These are phyloP conservation scores for Zhuqinia jingwanae DNA, from an alignment of 2,888 invertebrate genomes.

Conservation along the genomic window DNA sequence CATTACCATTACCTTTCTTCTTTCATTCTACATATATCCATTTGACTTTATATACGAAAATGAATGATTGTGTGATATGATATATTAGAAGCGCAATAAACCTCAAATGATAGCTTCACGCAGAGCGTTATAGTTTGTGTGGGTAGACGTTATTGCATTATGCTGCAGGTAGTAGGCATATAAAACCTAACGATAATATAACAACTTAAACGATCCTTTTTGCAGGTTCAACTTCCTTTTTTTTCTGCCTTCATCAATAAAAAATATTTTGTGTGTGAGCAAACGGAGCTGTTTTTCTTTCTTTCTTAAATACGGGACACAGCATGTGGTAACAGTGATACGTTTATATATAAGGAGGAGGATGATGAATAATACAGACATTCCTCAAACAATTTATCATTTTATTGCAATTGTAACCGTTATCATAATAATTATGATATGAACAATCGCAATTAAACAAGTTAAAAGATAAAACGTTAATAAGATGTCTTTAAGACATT, in stretches of 20 bases:
- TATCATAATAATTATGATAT: too few relatives aligned
- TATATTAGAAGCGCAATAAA: conserved; percentile 60
- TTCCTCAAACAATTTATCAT: conserved; percentile 45
- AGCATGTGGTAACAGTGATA: not conserved
- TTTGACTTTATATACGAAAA: conserved; percentile 5
- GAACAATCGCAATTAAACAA: conserved; percentile 26
- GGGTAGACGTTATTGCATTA: not conserved
- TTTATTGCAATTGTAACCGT: not conserved
- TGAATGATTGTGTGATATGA: conserved; percentile 49
- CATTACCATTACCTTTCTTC: conserved; percentile 18
- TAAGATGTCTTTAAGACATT: not conserved
- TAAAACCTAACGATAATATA: not conserved
- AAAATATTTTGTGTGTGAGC: not conserved
- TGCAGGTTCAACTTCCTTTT: not conserved
- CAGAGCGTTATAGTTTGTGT: conserved; percentile 19
- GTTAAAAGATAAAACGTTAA: conserved; percentile 1
- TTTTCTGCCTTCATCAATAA: not conserved
- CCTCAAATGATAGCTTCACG: conserved; percentile 48
- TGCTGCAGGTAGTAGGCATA: not conserved
- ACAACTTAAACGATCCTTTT: not conserved
- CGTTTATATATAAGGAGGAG: not conserved
- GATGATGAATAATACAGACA: too few relatives aligned
- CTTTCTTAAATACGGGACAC: not conserved
- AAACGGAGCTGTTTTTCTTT: not conserved
- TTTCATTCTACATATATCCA: too few relatives aligned